A percentile compares a stretch with the other conserved stretches of the same genome.
phyloP scores from a whole-genome alignment of 2,888 invertebrate genomes.

The Apeira syringaria region DNA sequence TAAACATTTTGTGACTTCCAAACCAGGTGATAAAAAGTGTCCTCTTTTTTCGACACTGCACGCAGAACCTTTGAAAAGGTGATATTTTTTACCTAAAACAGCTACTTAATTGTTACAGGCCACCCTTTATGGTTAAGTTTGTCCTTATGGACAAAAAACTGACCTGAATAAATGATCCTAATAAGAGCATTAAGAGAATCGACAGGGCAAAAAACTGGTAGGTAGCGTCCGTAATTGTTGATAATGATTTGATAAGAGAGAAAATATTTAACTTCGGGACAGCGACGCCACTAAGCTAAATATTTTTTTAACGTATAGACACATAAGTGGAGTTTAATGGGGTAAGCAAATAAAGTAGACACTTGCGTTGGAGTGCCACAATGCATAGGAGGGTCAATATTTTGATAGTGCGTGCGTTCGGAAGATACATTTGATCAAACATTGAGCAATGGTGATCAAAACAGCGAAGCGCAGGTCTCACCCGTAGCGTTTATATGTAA shows the following conservation, averaged over 20 bases:
- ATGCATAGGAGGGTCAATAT: slow-evolving; percentile 79
- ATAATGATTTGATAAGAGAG: slow-evolving; percentile 64
- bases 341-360: slow-evolving; percentile 68
- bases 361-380: slow-evolving; percentile 70
- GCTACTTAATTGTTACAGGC: slow-evolving; percentile 75
- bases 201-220: slow-evolving; percentile 54
- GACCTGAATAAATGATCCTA: slow-evolving; percentile 71
- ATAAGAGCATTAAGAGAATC: slow-evolving; percentile 54
- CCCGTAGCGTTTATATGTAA: no score
- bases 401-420: slow-evolving; percentile 76
- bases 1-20: slow-evolving; percentile 83
- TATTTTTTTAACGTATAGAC: slow-evolving; percentile 67
- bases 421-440: slow-evolving; percentile 78
- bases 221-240: slow-evolving; percentile 61
- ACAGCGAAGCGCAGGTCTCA: no score
- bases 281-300: slow-evolving; percentile 58
- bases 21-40: slow-evolving; percentile 79
- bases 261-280: slow-evolving; percentile 55
- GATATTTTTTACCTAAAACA: slow-evolving; percentile 78
- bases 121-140: slow-evolving; percentile 69
- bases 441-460: slow-evolving; percentile 66
- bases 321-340: slow-evolving; percentile 72
- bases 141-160: slow-evolving; percentile 68
- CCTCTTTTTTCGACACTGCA: slow-evolving; percentile 71
- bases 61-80: slow-evolving; percentile 68